Evolutionary conservation across 2,888 invertebrate genomes (phyloP), one percentile per base, ranked within the genome.

Genomic region (Pharmacophagus antenor): DNA sequence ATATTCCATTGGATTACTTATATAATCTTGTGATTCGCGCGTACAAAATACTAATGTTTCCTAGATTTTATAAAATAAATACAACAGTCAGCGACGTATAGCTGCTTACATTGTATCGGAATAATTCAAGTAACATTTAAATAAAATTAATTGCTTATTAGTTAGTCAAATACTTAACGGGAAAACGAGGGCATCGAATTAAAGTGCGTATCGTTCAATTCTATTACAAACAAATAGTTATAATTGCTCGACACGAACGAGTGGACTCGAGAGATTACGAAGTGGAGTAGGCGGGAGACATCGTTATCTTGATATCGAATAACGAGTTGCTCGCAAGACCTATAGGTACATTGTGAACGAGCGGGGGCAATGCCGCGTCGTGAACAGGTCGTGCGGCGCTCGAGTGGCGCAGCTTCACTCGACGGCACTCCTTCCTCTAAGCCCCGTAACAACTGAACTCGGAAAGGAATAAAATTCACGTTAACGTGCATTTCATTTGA

Each of bases 221-320:
- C 85, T 87, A 87, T 87, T 86, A 85, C 79, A 84, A 82, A 84
- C 85, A 87, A 88, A 88, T 86, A 84, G 84, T 82, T 88, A 85
- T 88, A 87, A 88, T 88, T 86, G 88, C 77, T 81, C 70, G 74
- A 75, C 76, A 77, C 81, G 84, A 82, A 83, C 83, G 76, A 85
- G 86, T 84, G 72, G 79, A 74, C 77, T 80, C 76, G 79, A 82
- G 82, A 79, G 82, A n/a, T 70, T 65, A 75, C 79, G 72, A 79
- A 84, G 84, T 82, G 80, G 76, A 76, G 31, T 7, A 27, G 70
- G 79, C 71, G 76, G 79, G 80, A 79, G 76, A 78, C 76, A 74
- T 88, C 82, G 82, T 86, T 87, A 88, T 85, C 86, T 82, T 80
- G 75, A 75, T 79, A 80, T 80, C 81, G 77, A 73, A 70, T 69